These are phyloP conservation scores for Drymonia ruficornis DNA, from an alignment of 2,888 invertebrate species.

Conservation along the genomic window DNA sequence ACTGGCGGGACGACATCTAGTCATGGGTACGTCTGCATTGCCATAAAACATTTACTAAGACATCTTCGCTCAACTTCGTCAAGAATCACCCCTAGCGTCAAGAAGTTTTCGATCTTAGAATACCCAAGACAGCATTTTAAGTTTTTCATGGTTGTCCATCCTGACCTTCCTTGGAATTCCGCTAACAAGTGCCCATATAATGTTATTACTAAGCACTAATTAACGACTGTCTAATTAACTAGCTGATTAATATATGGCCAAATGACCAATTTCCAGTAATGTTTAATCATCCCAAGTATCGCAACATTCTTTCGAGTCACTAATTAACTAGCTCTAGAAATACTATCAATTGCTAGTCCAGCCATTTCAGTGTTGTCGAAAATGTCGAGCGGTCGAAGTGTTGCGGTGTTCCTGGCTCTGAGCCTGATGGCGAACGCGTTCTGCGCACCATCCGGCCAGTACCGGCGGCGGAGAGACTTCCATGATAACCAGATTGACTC, in stretches of 20 bases:
- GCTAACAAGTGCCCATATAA: too few species aligned
- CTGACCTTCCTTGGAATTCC: too few species aligned
- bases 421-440: conserved; percentile 58
- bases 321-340: conserved; percentile 6
- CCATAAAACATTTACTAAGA: neutral
- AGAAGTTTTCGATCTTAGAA: too few species aligned
- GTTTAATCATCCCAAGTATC: conserved; percentile 12
- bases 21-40: conserved; percentile 43
- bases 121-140: too few species aligned
- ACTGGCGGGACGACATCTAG: conserved; percentile 54
- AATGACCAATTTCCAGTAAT: neutral
- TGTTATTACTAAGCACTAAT: too few species aligned
- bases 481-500: conserved; percentile 11
- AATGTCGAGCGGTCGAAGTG: conserved; percentile 54
- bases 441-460: conserved; percentile 45
- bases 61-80: too few species aligned
- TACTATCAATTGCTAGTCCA: conserved; percentile 8
- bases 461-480: conserved; percentile 34
- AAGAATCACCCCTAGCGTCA: too few species aligned
- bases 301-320: conserved; percentile 25
- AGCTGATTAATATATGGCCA: neutral
- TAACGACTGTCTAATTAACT: neutral
- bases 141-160: too few species aligned
- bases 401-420: conserved; percentile 47
- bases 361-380: conserved; percentile 40